Conservation (phyloP, 2,797 vertebrate genomes). For the Dicrostonyx torquatus region DNA sequence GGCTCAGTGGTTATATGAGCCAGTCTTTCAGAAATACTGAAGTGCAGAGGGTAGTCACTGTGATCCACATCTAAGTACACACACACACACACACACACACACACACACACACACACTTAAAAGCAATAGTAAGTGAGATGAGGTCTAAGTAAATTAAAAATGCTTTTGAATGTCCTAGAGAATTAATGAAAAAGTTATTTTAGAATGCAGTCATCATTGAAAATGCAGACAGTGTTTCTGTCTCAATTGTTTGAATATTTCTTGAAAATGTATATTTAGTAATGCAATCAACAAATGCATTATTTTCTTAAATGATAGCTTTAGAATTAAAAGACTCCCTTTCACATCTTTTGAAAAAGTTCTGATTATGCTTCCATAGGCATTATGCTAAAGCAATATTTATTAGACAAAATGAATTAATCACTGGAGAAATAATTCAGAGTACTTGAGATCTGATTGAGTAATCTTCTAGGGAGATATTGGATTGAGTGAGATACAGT, state of each 20-base stretch:
- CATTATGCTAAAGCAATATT: constrained; percentile 57
- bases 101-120: not conserved
- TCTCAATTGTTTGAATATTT: constrained; percentile 38
- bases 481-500: constrained; percentile 17
- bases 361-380: constrained; percentile 58
- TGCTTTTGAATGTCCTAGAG: not conserved
- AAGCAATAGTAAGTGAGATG: not conserved
- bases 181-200: not conserved
- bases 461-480: constrained; percentile 52
- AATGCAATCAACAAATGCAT: constrained; percentile 48
- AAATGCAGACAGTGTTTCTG: not conserved
- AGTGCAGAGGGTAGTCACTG: not conserved
- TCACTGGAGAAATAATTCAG: constrained; percentile 61
- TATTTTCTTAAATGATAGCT: constrained; percentile 42
- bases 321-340: constrained; percentile 24
- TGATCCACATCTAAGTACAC: too few relatives aligned
- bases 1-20: not conserved
- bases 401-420: constrained; percentile 68
- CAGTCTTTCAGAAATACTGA: not conserved
- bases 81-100: not conserved
- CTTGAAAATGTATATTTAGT: not conserved
- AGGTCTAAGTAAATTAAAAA: not conserved
- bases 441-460: constrained; percentile 66
- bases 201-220: not conserved
- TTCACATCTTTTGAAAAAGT: constrained; percentile 32